Conservation (phyloP, 2,797 vertebrate genomes). For the Ceryle rudis region DNA sequence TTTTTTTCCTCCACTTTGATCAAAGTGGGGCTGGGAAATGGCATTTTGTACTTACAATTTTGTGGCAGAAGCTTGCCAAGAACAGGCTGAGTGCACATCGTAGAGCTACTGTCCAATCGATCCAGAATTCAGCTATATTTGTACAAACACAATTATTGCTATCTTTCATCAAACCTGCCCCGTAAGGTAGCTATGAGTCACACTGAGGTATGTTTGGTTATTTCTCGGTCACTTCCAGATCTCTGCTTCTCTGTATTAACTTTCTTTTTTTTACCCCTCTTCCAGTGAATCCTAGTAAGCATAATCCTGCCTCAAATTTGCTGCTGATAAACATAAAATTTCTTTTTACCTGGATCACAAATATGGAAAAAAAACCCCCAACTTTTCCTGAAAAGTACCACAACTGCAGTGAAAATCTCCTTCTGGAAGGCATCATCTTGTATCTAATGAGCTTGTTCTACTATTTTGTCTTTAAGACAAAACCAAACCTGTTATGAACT, state of each 20-base stretch:
- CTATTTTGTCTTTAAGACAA: neutral
- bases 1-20: neutral
- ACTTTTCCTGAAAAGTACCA: neutral
- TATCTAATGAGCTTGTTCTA: neutral
- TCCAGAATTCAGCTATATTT: neutral
- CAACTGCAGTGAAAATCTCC: neutral
- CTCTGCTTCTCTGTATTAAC: neutral
- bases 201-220: neutral
- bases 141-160: neutral
- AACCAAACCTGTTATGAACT: neutral
- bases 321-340: neutral
- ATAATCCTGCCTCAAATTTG: neutral
- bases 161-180: neutral
- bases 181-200: neutral
- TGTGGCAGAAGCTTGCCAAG: neutral
- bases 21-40: neutral
- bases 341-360: neutral
- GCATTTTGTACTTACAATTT: neutral
- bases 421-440: neutral
- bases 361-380: neutral
- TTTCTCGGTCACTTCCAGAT: neutral
- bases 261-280: rapidly evolving
- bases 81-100: rapidly evolving
- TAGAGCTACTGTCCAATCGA: no score
- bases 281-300: neutral